Evolutionary conservation across 2,113 vertebrate genomes (phyloP).

Genomic region (Petroica traversi): DNA sequence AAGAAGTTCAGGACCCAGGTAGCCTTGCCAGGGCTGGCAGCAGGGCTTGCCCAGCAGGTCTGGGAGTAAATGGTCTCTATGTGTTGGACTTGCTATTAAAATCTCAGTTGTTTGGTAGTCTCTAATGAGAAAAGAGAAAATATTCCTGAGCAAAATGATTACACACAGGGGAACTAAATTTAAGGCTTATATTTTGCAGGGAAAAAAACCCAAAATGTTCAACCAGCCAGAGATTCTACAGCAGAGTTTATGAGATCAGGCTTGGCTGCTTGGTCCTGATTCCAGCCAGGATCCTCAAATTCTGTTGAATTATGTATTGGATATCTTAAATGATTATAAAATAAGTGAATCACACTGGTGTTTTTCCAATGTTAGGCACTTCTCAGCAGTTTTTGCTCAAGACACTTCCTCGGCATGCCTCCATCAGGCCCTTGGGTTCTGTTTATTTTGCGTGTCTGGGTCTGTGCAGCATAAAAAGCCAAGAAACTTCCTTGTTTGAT

Average conservation of each 20-base stretch:
- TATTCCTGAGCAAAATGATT: not conserved
- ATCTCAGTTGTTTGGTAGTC: not conserved
- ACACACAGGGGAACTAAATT: not conserved
- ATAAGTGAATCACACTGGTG: not conserved
- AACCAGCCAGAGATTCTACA: not conserved
- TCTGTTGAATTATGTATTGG: slow-evolving; percentile 11
- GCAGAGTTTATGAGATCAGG: not conserved
- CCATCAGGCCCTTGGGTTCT: not conserved
- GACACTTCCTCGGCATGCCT: not conserved
- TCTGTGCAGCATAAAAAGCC: not conserved
- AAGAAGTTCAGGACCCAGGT: not conserved
- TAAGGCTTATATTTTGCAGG: not conserved
- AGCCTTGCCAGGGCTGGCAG: not conserved
- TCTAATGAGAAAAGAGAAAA: not conserved
- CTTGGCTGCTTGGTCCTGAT: not conserved
- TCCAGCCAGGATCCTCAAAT: not conserved
- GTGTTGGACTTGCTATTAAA: not conserved
- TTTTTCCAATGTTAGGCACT: not conserved
- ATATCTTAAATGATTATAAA: not conserved
- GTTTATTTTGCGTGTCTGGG: not conserved
- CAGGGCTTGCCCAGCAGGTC: not conserved
- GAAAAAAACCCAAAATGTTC: accelerated
- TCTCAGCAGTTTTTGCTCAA: not conserved
- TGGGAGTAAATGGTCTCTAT: not conserved
- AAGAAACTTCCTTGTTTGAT: not conserved